phyloP scores from a whole-genome alignment of 2,888 invertebrate genomes.

The Cenopis cana region DNA sequence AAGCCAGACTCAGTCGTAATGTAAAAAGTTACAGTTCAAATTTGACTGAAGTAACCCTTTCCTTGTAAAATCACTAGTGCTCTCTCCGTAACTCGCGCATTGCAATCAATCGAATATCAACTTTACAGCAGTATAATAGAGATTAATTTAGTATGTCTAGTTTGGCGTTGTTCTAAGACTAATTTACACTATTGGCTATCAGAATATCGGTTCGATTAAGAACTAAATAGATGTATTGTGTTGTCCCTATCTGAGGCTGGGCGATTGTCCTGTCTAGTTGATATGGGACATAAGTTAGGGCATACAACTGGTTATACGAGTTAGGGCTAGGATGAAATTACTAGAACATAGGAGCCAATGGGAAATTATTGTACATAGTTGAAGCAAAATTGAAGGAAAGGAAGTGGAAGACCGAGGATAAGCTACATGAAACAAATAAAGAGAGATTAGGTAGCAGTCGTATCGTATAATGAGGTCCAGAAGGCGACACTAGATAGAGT shows the following conservation, averaged over 20 bases:
- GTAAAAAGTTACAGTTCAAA: neutral
- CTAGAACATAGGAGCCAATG: conserved; percentile 3
- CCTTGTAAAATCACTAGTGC: neutral
- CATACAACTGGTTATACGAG: conserved; percentile 8
- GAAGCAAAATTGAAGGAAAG: too few relatives aligned
- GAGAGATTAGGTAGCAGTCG: too few relatives aligned
- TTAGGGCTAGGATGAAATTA: conserved; percentile 16
- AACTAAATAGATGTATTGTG: conserved; percentile 44
- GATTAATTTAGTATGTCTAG: conserved; percentile 1
- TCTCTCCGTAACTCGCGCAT: neutral
- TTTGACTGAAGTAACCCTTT: neutral
- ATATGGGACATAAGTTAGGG: conserved; percentile 55
- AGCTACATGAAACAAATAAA: too few relatives aligned
- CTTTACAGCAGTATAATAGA: neutral
- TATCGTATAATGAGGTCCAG: too few relatives aligned
- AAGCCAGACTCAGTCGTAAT: neutral
- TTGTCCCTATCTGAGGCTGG: conserved; percentile 45
- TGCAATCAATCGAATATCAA: neutral
- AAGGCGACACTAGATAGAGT: too few relatives aligned
- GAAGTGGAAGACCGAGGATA: too few relatives aligned
- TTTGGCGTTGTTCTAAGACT: conserved; percentile 27
- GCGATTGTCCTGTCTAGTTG: conserved; percentile 64
- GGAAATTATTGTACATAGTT: neutral
- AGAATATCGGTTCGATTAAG: conserved; percentile 63
- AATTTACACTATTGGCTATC: conserved; percentile 52